Percentiles rank a stretch among this genome's conserved stretches.
These are phyloP conservation scores for Ia io DNA, from an alignment of 2,113 vertebrate species.

Conservation along the genomic window DNA sequence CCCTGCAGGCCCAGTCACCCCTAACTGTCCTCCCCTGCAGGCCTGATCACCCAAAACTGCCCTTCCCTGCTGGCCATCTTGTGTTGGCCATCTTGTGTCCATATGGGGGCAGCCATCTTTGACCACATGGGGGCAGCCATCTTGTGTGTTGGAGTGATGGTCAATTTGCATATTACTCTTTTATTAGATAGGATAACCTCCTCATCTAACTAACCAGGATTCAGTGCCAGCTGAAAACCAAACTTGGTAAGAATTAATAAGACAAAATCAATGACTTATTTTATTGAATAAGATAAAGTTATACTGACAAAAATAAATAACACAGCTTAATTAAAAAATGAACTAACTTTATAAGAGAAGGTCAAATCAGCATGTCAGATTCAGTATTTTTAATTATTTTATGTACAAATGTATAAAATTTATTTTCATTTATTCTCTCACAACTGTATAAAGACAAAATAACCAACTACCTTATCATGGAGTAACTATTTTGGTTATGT, in stretches of 20 bases:
- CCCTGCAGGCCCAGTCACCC: no score
- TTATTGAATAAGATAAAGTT: neutral
- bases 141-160: no score
- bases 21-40: no score
- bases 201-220: neutral
- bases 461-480: neutral
- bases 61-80: no score
- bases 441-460: neutral
- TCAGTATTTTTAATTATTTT: constrained; percentile 15
- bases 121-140: no score
- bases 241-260: neutral
- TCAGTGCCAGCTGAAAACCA: neutral
- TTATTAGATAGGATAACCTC: neutral
- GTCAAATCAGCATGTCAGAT: neutral
- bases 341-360: neutral
- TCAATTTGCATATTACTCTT: no score
- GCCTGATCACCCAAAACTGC: no score
- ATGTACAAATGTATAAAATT: neutral
- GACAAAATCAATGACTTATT: neutral
- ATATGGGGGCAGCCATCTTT: no score
- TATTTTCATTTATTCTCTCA: neutral
- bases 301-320: neutral
- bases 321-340: neutral
- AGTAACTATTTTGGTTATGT: neutral
- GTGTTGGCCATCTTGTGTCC: no score